Percentiles rank a stretch among this genome's conserved stretches.
Evolutionary conservation across 2,888 invertebrate species (phyloP).

Genomic region (Zonitis immaculata): DNA sequence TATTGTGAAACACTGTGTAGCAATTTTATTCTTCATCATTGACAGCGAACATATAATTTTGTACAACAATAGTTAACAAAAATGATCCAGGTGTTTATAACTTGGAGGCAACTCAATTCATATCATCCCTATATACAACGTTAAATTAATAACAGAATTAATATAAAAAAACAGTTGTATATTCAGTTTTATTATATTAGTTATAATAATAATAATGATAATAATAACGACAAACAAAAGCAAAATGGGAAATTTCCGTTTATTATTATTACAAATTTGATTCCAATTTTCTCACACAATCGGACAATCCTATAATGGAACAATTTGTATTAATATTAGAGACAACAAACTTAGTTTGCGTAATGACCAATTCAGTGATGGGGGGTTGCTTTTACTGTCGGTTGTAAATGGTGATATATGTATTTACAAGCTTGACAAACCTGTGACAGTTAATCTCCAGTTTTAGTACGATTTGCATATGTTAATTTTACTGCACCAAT

Average conservation of each 20-base stretch:
- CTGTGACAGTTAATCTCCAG: conserved; percentile 44
- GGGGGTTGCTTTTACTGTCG: conserved; percentile 15
- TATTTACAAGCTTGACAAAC: conserved; percentile 41
- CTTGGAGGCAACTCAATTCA: conserved; percentile 8
- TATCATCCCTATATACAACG: not conserved
- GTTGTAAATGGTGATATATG: conserved; percentile 29
- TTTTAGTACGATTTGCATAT: conserved; percentile 43
- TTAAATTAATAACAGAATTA: not conserved
- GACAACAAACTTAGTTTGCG: conserved; percentile 11
- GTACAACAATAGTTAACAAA: conserved; percentile 16
- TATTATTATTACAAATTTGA: conserved; percentile 4
- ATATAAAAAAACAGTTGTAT: not conserved
- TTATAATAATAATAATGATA: too few relatives aligned
- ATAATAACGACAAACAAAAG: too few relatives aligned
- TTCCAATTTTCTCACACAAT: conserved; percentile 4
- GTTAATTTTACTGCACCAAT: conserved; percentile 38
- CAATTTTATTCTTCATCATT: conserved; percentile 8
- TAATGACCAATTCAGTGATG: conserved; percentile 14
- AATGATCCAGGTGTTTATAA: conserved; percentile 17
- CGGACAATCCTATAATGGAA: too few relatives aligned
- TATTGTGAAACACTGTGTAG: conserved; percentile 10
- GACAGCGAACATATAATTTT: conserved; percentile 16
- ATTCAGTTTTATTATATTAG: too few relatives aligned
- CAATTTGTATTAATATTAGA: too few relatives aligned
- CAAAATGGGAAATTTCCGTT: too few relatives aligned